phyloP scores from a whole-genome alignment of 1,140 invertebrate species.

The Sinella curviseta region DNA sequence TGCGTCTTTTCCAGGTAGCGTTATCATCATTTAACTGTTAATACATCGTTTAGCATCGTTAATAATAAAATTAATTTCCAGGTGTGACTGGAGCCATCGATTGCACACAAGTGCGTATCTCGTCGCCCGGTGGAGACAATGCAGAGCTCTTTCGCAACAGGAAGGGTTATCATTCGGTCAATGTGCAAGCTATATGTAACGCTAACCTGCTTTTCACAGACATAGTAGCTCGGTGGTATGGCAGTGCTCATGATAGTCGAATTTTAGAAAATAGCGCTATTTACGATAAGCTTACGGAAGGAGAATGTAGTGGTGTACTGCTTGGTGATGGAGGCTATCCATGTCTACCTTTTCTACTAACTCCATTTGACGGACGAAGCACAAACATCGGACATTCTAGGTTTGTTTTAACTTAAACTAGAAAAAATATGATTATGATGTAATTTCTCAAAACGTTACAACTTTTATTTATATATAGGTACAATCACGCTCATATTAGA shows the following conservation, averaged over 20 bases:
- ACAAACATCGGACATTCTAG: constrained; percentile 44
- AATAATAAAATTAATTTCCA: too few species aligned
- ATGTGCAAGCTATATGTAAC: constrained; percentile 54
- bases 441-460: too few species aligned
- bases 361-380: constrained; percentile 49
- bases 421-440: neutral
- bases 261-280: constrained; percentile 51
- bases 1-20: too few species aligned
- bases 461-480: too few species aligned
- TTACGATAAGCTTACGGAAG: neutral
- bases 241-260: constrained; percentile 50
- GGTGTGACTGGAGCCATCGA: too few species aligned
- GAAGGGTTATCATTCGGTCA: constrained; percentile 55
- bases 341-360: constrained; percentile 47
- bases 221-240: constrained; percentile 55
- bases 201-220: constrained; percentile 52
- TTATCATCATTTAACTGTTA: too few species aligned
- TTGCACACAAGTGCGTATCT: neutral
- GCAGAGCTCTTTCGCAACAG: constrained; percentile 55
- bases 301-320: neutral
- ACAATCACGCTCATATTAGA: too few species aligned
- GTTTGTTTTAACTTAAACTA: neutral
- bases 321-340: neutral
- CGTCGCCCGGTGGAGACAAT: constrained; percentile 49
- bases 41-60: too few species aligned